Conservation (phyloP, 1,140 invertebrate species). For the Radopholus similis region DNA sequence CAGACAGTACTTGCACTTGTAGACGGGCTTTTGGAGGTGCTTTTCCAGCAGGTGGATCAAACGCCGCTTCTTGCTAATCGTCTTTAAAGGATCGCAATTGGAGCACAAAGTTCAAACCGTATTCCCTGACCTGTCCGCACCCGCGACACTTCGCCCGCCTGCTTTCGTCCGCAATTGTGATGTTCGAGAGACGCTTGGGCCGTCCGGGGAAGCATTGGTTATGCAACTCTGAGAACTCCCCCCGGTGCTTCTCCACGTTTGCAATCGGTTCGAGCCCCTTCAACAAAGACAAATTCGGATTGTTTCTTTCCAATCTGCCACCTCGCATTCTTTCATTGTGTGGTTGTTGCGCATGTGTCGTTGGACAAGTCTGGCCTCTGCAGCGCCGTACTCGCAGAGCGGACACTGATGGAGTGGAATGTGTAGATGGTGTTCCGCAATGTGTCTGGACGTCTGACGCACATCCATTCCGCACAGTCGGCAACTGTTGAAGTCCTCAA, state of each 20-base stretch:
- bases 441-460: conserved; percentile 47
- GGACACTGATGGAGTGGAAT: conserved; percentile 51
- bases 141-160: conserved; percentile 43
- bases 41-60: conserved; percentile 31
- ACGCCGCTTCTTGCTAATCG: conserved; percentile 36
- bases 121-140: conserved; percentile 29
- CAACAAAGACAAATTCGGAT: conserved; percentile 12
- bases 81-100: not conserved
- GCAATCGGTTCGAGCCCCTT: conserved; percentile 48
- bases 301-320: not conserved
- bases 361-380: conserved; percentile 44
- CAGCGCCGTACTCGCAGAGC: conserved; percentile 50
- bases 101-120: not conserved
- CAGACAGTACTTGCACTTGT: conserved; percentile 26
- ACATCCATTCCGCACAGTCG: conserved; percentile 48
- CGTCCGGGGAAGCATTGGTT: conserved; percentile 51
- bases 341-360: conserved; percentile 52
- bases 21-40: conserved; percentile 28
- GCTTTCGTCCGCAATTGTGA: conserved; percentile 51
- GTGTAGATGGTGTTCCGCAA: conserved; percentile 42
- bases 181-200: conserved; percentile 49
- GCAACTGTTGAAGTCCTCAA: conserved; percentile 51
- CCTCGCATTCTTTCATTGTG: conserved; percentile 43
- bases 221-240: conserved; percentile 48
- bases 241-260: conserved; percentile 46